Evolutionary conservation across 2,888 invertebrate species (phyloP).

Genomic region (Athetis lepigone): DNA sequence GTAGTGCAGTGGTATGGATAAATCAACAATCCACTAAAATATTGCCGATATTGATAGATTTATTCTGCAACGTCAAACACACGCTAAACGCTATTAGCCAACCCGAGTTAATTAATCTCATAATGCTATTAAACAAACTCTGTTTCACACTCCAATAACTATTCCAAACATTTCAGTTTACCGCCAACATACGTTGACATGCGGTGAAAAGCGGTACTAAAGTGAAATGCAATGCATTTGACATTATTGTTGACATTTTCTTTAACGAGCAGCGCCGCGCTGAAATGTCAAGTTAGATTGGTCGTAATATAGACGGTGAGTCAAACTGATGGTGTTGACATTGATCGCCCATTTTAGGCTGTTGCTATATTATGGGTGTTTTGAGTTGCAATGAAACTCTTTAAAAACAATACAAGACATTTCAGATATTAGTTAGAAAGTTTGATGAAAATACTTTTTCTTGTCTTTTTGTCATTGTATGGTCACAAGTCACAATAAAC

Average conservation of each 20-base stretch:
- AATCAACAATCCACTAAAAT: not conserved
- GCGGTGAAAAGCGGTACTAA: constrained; percentile 13
- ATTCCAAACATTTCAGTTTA: constrained; percentile 30
- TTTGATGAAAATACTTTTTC: too few relatives aligned
- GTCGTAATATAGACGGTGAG: constrained; percentile 4
- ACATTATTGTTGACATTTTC: constrained; percentile 43
- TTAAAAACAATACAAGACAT: too few relatives aligned
- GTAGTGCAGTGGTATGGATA: too few relatives aligned
- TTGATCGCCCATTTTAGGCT: constrained; percentile 26
- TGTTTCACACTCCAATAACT: constrained; percentile 26
- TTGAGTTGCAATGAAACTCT: constrained; percentile 13
- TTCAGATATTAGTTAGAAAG: too few relatives aligned
- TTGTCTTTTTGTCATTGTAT: too few relatives aligned
- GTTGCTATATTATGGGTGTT: constrained; percentile 4
- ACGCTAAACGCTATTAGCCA: constrained; percentile 10
- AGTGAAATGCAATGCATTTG: constrained; percentile 11
- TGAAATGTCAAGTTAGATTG: constrained; percentile 38
- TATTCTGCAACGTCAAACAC: not conserved
- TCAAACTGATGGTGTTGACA: constrained; percentile 41
- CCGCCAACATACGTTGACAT: constrained; percentile 3
- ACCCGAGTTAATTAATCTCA: constrained; percentile 42
- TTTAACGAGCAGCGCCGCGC: constrained; percentile 14
- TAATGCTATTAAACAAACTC: constrained; percentile 39
- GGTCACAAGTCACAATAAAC: too few relatives aligned
- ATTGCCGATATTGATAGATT: constrained; percentile 4